These are phyloP conservation scores for Dendrolimus houi DNA, from an alignment of 2,888 invertebrate genomes.

Conservation along the genomic window DNA sequence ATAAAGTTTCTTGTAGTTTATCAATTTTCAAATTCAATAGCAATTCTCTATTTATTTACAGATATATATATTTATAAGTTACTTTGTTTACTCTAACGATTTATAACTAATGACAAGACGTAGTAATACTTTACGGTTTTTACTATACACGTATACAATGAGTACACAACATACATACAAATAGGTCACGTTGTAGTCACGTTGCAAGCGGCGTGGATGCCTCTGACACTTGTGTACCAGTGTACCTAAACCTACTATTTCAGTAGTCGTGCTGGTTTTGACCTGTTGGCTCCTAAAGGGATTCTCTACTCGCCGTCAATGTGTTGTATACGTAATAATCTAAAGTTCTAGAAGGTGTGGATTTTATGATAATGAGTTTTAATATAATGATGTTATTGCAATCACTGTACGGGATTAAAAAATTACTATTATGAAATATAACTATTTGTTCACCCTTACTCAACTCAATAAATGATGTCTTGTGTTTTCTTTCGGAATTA, in stretches of 20 bases:
- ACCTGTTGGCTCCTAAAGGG: slow-evolving; percentile 12
- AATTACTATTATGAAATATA: no score
- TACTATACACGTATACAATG: background rate
- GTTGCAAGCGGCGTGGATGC: slow-evolving; percentile 77
- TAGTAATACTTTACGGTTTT: background rate
- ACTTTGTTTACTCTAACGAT: no score
- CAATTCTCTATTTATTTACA: no score
- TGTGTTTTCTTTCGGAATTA: no score
- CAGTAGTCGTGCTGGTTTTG: slow-evolving; percentile 5
- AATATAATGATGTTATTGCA: no score
- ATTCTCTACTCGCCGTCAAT: slow-evolving; percentile 9
- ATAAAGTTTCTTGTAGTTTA: no score
- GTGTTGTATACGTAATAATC: slow-evolving; percentile 10
- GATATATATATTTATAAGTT: no score
- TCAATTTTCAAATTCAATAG: no score
- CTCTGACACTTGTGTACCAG: slow-evolving; percentile 23
- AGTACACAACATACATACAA: slow-evolving; percentile 4
- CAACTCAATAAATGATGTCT: no score
- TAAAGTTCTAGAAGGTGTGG: slow-evolving; percentile 16
- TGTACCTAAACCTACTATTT: slow-evolving; percentile 14
- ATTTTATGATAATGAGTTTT: background rate
- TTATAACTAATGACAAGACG: background rate
- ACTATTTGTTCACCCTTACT: no score
- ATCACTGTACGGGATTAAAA: no score
- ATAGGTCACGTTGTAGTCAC: slow-evolving; percentile 60